Base-by-base conservation (phyloP, 2,888 invertebrate species). In the Zygogramma bicolorata region DNA sequence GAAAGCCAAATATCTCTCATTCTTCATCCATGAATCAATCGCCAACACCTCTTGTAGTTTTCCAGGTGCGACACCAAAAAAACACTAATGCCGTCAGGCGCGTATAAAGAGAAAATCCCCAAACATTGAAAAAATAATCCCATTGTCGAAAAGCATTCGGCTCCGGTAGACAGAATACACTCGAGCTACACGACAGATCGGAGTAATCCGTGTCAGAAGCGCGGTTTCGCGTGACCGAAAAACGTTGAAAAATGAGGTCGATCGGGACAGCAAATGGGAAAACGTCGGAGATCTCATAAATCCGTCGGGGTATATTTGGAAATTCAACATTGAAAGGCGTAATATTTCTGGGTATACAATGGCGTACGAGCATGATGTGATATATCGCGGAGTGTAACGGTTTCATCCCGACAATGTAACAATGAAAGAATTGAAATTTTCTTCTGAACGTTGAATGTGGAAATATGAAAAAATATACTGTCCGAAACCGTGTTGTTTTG, bases 311-410 rank as follows among this genome's bases (percentile, higher is more conserved):
- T 53, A 53, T 53, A 42, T 25, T 58, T n/a, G 25, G n/a, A 38
- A 34, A 34, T 5, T 20, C 15, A 31, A 61, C 22, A 38, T 61
- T 25, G 34, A 25, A 61, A 61, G 40, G 61, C 3, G 7, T 34
- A 25, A 61, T 59, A 59, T 61, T 13, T 61, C 25, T 61, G 20
- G 38, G 22, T 40, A 22, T 20, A 61, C 61, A 61, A 61, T 61
- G n/a, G 34, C 22, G 18, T 38, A 61, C 40, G 6, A 31, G 40
- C 22, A 61, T 61, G n/a, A n/a, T n/a, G 38, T 40, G 3, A 61
- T 61, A 61, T 61, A 61, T 61, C 61, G 40, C 18, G 59, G 18
- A 29, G 22, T 25, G 22, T 22, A 59, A 34, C 53, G 53, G 13
- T 53, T 25, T 53, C 15, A n/a, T n/a, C 4, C 27, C 8, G 46